Conservation (phyloP, 1,140 invertebrate species). For the Leptonema lineaticorne region DNA sequence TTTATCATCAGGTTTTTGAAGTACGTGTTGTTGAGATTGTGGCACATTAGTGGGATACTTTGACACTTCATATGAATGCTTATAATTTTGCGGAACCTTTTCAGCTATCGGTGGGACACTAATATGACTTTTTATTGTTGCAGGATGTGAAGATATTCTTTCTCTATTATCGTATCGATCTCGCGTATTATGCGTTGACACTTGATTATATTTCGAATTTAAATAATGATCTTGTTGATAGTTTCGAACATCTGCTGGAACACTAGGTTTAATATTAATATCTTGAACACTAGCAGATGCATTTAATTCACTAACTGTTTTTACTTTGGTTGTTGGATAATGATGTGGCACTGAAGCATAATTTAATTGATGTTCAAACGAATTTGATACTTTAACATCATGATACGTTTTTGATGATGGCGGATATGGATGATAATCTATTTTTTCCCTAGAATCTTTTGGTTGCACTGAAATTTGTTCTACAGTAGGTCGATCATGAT, state of each 20-base stretch:
- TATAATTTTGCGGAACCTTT: constrained; percentile 23
- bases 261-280: constrained; percentile 37
- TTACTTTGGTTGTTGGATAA: constrained; percentile 41
- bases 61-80: constrained; percentile 23
- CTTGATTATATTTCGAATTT: constrained; percentile 32
- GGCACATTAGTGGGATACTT: constrained; percentile 21
- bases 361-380: constrained; percentile 39
- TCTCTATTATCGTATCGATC: constrained; percentile 19
- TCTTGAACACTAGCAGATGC: constrained; percentile 34
- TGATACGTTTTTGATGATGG: constrained; percentile 38
- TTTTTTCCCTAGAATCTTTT: constrained; percentile 22
- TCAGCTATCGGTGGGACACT: constrained; percentile 30
- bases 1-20: constrained; percentile 35
- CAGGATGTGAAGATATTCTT: constrained; percentile 14
- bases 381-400: constrained; percentile 33
- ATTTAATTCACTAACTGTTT: constrained; percentile 39
- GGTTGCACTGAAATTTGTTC: constrained; percentile 3
- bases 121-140: constrained; percentile 14
- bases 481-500: constrained; percentile 45
- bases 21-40: constrained; percentile 2
- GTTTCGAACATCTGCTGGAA: constrained; percentile 9
- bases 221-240: constrained; percentile 27
- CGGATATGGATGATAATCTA: constrained; percentile 24
- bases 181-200: constrained; percentile 14
- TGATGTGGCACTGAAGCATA: constrained; percentile 28